Evolutionary conservation across 2,888 invertebrate species (phyloP), one percentile per base, ranked within the genome.

Genomic region (Nemurella pictetii): DNA sequence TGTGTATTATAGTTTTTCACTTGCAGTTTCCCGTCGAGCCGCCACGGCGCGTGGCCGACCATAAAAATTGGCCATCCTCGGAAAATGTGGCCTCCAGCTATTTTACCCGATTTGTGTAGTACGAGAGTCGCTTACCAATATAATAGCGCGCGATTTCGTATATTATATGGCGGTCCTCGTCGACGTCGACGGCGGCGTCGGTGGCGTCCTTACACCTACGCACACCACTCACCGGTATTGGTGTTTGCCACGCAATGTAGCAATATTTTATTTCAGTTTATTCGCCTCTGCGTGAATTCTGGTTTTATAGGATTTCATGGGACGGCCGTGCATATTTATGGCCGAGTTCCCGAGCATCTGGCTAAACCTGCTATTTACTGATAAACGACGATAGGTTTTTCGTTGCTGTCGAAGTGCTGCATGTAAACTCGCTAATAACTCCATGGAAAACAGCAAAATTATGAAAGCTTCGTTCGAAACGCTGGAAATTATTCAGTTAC

Each of bases 241-340:
- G 78, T 78, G 29, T 78, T 27, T 78, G 78, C 78, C 78, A 78
- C 78, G 78, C 78, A 78, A 78, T 78, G 78, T 29, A 30, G 78
- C 30, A 28, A 78, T 29, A 78, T 30, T 30, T 78, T 78, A 78
- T 29, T 75, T 75, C 75, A 29, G 25, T 75, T 75, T 75, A 75
- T 75, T 55, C 55, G 20, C 2, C 55, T 55, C 55, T 20, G 20
- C 55, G 55, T 55, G 55, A 55, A 55, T 55, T 55, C 55, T 55
- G 55, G 55, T 55, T 55, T 55, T 55, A 55, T 55, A 55, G 55
- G 12, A 55, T 55, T 55, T 55, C 20, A 55, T 55, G 2, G 55
- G 3, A 55, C 55, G 55, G 55, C 55, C 55, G 9, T 20, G 55
- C 12, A 7, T 55, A 55, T 55, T 55, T 55, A 55, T 55, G 20